A percentile compares a stretch with the other conserved stretches of the same genome.
Evolutionary conservation across 1,140 invertebrate species (phyloP).

Genomic region (Achatina immaculata): DNA sequence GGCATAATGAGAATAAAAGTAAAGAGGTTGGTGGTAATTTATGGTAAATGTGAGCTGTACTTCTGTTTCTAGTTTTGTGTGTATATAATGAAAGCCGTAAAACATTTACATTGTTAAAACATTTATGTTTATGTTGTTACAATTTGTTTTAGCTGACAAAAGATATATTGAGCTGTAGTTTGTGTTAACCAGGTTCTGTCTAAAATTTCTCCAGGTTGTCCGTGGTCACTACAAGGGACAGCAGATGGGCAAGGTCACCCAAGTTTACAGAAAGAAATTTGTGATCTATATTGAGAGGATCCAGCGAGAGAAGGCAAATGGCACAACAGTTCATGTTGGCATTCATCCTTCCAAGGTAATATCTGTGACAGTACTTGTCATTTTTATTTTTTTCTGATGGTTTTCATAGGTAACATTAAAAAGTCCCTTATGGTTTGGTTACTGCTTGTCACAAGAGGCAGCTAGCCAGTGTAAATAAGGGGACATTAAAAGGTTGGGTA

Average conservation of each 20-base stretch:
- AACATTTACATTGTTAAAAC: too few species aligned
- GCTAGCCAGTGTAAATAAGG: constrained; percentile 31
- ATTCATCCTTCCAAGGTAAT: constrained; percentile 97
- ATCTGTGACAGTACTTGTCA: not conserved
- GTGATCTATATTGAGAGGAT: constrained; percentile 98
- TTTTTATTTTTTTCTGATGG: not conserved
- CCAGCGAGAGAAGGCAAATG: constrained; percentile 95
- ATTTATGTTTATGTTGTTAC: too few species aligned
- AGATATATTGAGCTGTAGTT: too few species aligned
- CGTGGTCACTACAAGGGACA: constrained; percentile 99
- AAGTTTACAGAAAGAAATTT: constrained; percentile 98
- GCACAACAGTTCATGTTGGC: constrained; percentile 96
- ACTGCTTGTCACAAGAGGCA: not conserved
- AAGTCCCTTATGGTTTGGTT: constrained; percentile 4
- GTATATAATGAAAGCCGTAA: too few species aligned
- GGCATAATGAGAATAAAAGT: too few species aligned
- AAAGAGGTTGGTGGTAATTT: too few species aligned
- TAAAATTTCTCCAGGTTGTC: constrained; percentile 82
- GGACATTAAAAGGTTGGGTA: constrained; percentile 16
- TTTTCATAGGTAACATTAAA: not conserved
- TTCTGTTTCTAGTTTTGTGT: too few species aligned
- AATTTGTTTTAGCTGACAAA: too few species aligned
- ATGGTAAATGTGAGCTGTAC: too few species aligned
- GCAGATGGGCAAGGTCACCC: constrained; percentile 98
- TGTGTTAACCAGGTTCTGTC: too few species aligned